Evolutionary conservation across 1,140 invertebrate species (phyloP), one percentile per base, ranked within the genome.

Genomic region (Drosophila sulfurigaster): DNA sequence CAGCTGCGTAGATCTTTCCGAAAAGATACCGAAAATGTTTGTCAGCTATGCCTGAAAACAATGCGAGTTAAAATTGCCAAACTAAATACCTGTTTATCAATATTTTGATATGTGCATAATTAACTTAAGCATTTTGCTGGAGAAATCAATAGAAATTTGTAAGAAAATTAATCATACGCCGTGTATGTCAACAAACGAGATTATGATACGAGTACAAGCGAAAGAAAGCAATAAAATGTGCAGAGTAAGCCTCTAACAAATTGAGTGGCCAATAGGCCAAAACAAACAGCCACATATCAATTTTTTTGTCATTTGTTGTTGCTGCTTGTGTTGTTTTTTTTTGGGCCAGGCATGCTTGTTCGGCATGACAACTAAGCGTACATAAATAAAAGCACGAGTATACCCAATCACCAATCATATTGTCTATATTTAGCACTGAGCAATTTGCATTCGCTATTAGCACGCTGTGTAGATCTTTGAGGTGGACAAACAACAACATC

Each of bases 91-190:
- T 6, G 57, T 62, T 62, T 52, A 30, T 69, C 13, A 43, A 25
- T 8, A 62, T 45, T 25, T 25, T 25, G 20, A 25, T 3, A 11
- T 51, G 8, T 45, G 1, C n/a, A 60, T 60, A 43, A 63, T 63
- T 70, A 54, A 70, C 25, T 64, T 56, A n/a, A 51, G 45, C 54
- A 68, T 32, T 60, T 60, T 2, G 16, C 30, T 46, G 57, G 32
- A 56, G 52, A 58, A 72, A 64, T 65, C 69, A 45, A 65, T 49
- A 78, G 52, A 75, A 78, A 69, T 64, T 46, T 59, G 11, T 0
- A 38, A 54, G 41, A 64, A 73, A 67, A 88, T 88, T 82, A 83
- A 85, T 89, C 85, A 88, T 89, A 89, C 83, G 83, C 67, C 78
- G 46, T 16, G 82, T 77, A 49, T 7, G 65, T 43, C 70, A 67